Conservation (phyloP, 2,888 invertebrate species). For the Parnassius apollo region DNA sequence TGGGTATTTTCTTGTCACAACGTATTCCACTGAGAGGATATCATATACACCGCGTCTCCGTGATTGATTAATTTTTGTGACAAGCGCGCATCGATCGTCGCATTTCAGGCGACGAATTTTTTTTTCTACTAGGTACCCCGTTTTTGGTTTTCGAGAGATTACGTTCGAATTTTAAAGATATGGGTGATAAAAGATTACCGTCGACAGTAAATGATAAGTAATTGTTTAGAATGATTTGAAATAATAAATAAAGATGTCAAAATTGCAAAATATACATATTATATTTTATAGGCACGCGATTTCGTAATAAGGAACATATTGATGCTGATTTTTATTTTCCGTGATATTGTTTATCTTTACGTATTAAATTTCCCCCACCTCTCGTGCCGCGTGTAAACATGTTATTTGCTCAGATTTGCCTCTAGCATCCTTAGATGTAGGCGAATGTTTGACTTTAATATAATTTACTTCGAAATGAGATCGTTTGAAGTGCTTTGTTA, state of each 20-base stretch:
- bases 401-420: slow-evolving; percentile 32
- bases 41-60: slow-evolving; percentile 23
- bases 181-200: neutral
- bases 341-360: slow-evolving; percentile 29
- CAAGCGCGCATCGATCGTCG: slow-evolving; percentile 30
- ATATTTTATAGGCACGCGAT: too few species aligned
- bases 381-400: slow-evolving; percentile 35
- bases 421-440: slow-evolving; percentile 29
- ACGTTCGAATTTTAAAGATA: neutral
- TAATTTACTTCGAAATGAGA: slow-evolving; percentile 40
- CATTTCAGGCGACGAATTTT: slow-evolving; percentile 19
- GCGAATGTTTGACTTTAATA: slow-evolving; percentile 31
- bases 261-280: too few species aligned
- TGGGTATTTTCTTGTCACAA: slow-evolving; percentile 14
- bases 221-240: too few species aligned
- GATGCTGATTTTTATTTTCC: slow-evolving; percentile 25
- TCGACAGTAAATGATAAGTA: too few species aligned
- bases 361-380: slow-evolving; percentile 33
- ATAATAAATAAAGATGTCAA: too few species aligned
- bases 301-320: neutral
- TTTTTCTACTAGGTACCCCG: slow-evolving; percentile 20
- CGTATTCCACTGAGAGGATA: slow-evolving; percentile 17
- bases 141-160: neutral
- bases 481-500: slow-evolving; percentile 40
- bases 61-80: slow-evolving; percentile 35